These are phyloP conservation scores for Echinarachnius parma DNA, from an alignment of 53 echinoderm and acorn worm genomes.

Conservation along the genomic window DNA sequence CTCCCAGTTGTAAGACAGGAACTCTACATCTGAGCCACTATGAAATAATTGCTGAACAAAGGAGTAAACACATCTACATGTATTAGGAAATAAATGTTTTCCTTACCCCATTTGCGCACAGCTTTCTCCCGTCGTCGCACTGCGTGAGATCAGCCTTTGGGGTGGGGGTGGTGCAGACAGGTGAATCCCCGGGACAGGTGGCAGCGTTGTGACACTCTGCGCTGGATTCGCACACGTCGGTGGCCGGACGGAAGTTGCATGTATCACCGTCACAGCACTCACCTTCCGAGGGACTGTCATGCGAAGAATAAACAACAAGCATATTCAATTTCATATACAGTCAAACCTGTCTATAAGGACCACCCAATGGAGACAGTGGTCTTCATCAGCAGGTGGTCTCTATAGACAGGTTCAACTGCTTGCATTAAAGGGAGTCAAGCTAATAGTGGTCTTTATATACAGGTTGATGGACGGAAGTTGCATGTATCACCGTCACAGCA, in stretches of 20 bases:
- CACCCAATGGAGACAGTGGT: too few species aligned
- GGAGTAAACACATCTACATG: too few species aligned
- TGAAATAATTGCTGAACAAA: too few species aligned
- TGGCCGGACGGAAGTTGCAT: constrained; percentile 20
- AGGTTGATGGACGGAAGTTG: background rate
- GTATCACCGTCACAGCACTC: constrained; percentile 51
- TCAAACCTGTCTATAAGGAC: too few species aligned
- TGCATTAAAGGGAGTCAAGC: too few species aligned
- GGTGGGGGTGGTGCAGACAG: constrained; percentile 17
- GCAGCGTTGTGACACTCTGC: constrained; percentile 27
- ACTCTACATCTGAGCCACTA: too few species aligned
- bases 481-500: constrained; percentile 57
- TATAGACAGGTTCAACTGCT: too few species aligned
- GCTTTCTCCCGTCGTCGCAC: constrained; percentile 44
- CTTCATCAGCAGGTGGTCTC: too few species aligned
- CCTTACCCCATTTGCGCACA: constrained; percentile 36
- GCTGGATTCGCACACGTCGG: constrained; percentile 27
- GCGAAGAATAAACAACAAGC: background rate
- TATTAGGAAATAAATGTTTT: background rate
- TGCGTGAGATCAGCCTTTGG: constrained; percentile 39
- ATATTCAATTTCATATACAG: too few species aligned
- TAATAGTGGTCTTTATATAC: too few species aligned
- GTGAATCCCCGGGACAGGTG: constrained; percentile 19
- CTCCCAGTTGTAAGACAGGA: too few species aligned
- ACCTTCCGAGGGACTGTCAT: constrained; percentile 56